phyloP scores from a whole-genome alignment of 1,140 invertebrate genomes.

The Stegodyphus mimosarum region DNA sequence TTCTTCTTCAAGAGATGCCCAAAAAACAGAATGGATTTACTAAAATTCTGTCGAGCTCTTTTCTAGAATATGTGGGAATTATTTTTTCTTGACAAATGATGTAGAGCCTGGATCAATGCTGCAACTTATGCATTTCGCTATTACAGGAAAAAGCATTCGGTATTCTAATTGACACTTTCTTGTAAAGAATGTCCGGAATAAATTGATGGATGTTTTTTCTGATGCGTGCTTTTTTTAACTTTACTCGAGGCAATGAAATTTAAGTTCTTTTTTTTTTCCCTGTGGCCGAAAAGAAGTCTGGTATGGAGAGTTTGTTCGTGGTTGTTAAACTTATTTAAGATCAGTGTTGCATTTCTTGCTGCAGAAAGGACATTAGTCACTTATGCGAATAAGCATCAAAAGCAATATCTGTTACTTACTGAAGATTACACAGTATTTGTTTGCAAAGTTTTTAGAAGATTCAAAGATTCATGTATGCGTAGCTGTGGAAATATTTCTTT shows the following conservation, averaged over 20 bases:
- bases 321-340: too few species aligned
- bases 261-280: too few species aligned
- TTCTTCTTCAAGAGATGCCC: background rate
- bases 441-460: too few species aligned
- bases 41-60: background rate
- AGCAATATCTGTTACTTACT: too few species aligned
- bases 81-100: constrained; percentile 6
- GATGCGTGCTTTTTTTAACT: background rate
- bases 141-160: background rate
- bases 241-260: background rate
- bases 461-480: too few species aligned
- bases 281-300: too few species aligned
- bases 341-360: too few species aligned
- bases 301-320: too few species aligned
- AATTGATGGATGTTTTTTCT: constrained; percentile 5
- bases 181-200: background rate
- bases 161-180: constrained; percentile 1
- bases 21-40: background rate
- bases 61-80: background rate
- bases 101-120: background rate
- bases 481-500: too few species aligned
- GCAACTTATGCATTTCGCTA: background rate
- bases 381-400: too few species aligned
- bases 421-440: too few species aligned
- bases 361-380: too few species aligned